Conservation (phyloP, 2,113 vertebrate species). For the Telmatochromis sp. region DNA sequence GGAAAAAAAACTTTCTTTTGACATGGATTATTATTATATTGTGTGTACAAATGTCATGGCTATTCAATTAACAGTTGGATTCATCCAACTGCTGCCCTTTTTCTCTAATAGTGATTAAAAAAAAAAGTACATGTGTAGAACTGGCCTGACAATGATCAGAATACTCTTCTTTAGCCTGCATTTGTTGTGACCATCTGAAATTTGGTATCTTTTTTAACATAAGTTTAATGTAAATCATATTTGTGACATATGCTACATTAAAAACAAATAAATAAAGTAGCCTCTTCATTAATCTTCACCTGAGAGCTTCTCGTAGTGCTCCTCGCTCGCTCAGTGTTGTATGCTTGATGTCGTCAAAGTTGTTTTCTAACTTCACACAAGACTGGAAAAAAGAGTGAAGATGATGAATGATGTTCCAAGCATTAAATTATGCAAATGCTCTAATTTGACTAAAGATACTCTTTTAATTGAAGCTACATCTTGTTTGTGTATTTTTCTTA, state of each 20-base stretch:
- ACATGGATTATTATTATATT: background rate
- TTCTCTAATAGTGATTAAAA: background rate
- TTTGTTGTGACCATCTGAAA: background rate
- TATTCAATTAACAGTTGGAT: background rate
- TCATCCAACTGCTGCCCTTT: background rate
- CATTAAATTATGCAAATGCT: background rate
- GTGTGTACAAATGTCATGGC: background rate
- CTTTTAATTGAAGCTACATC: background rate
- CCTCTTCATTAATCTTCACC: constrained; percentile 72
- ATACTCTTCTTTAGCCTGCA: background rate
- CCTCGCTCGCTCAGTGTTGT: constrained; percentile 88
- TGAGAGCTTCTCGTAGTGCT: constrained; percentile 88
- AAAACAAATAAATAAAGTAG: background rate
- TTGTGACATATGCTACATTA: background rate
- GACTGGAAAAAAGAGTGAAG: constrained; percentile 39
- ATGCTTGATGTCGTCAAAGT: constrained; percentile 93
- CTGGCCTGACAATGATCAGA: background rate
- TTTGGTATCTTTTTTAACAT: background rate
- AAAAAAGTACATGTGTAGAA: background rate
- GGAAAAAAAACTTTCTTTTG: background rate
- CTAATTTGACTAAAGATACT: background rate
- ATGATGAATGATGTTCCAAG: background rate
- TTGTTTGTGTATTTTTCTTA: constrained; percentile 54
- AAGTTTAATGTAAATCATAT: background rate
- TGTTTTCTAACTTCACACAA: constrained; percentile 87